Percentiles rank a stretch among this genome's conserved stretches.
phyloP scores from a whole-genome alignment of 2,797 vertebrate genomes.

The Delichon dasypus region DNA sequence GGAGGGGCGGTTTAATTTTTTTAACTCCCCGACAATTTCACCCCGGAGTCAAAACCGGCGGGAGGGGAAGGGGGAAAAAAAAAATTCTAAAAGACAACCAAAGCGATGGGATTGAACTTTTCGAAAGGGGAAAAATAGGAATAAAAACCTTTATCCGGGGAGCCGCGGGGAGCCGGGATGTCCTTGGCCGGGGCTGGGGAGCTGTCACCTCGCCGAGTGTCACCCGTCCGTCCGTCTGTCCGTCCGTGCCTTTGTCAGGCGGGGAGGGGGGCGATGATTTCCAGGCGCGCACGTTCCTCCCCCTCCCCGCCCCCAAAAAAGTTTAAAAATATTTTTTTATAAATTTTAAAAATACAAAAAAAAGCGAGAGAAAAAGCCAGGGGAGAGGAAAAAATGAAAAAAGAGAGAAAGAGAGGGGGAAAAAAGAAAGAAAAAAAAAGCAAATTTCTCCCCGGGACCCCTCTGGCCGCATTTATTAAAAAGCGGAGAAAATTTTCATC shows the following conservation, averaged over 20 bases:
- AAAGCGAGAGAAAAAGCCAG: no score
- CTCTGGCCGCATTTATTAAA: conserved; percentile 55
- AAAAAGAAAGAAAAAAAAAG: no score
- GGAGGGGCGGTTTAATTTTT: background rate
- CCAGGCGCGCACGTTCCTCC: background rate
- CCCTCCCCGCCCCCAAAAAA: no score
- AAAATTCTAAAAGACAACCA: no score
- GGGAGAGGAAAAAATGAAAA: no score
- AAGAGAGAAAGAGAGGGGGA: no score
- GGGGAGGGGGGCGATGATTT: background rate
- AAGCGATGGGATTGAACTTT: background rate
- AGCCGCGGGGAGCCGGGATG: background rate
- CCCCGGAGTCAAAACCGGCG: background rate
- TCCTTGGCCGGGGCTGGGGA: background rate
- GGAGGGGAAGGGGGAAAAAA: background rate
- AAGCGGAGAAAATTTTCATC: conserved; percentile 7
- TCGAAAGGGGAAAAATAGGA: background rate
- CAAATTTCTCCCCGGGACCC: background rate
- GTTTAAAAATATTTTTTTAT: no score
- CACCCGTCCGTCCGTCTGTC: background rate
- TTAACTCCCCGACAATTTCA: background rate
- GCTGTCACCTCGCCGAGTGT: conserved; percentile 40
- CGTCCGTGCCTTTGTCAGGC: background rate
- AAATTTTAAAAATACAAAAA: no score
- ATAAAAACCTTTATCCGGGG: background rate